Evolutionary conservation across 2,888 invertebrate genomes (phyloP).

Genomic region (Spodoptera littoralis): DNA sequence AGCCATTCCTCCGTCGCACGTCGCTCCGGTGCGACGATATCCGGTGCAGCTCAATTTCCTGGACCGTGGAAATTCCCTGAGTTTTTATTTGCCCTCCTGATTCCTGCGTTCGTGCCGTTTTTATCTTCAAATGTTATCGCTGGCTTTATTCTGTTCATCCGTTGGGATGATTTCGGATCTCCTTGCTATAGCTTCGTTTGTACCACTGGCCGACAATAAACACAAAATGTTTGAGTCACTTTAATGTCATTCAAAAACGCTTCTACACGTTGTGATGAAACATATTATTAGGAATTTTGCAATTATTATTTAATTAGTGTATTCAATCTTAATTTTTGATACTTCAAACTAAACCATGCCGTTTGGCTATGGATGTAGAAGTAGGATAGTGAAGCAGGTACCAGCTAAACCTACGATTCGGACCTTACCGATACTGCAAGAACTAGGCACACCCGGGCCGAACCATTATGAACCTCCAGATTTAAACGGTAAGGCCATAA

Average conservation of each 20-base stretch:
- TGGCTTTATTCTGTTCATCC: slow-evolving; percentile 47
- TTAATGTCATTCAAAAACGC: slow-evolving; percentile 25
- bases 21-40: slow-evolving; percentile 86
- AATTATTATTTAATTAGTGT: neutral
- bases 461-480: slow-evolving; percentile 70
- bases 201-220: slow-evolving; percentile 34
- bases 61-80: slow-evolving; percentile 76
- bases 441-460: slow-evolving; percentile 67
- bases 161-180: slow-evolving; percentile 49
- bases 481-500: slow-evolving; percentile 68
- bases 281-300: slow-evolving; percentile 1
- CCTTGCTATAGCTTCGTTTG: slow-evolving; percentile 47
- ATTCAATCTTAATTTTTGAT: neutral
- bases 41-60: slow-evolving; percentile 87
- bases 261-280: slow-evolving; percentile 12
- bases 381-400: slow-evolving; percentile 74
- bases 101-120: slow-evolving; percentile 66
- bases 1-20: slow-evolving; percentile 82
- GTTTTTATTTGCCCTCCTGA: slow-evolving; percentile 79
- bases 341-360: slow-evolving; percentile 64
- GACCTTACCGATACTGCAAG: slow-evolving; percentile 49
- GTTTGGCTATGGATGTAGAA: slow-evolving; percentile 78
- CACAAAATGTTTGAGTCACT: slow-evolving; percentile 37
- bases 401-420: slow-evolving; percentile 69
- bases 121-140: slow-evolving; percentile 65